Conservation (phyloP, 2,113 vertebrate genomes). For the Coreoperca whiteheadi region DNA sequence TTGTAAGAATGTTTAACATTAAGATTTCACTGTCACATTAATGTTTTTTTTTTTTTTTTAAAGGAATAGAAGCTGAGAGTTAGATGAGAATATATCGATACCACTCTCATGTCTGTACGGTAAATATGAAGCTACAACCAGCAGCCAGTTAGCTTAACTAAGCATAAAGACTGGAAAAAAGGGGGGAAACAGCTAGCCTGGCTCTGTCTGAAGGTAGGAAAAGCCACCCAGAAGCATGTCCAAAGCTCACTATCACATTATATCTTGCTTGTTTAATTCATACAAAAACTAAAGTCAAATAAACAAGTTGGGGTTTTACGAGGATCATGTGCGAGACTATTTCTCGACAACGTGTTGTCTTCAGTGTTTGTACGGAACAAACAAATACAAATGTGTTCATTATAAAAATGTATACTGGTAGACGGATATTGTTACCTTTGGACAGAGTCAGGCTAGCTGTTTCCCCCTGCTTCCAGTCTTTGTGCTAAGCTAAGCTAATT, state of each 20-base stretch:
- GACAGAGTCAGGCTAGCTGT: not conserved
- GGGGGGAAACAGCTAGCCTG: no score
- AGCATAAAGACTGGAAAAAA: not conserved
- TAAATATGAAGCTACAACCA: not conserved
- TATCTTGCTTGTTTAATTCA: no score
- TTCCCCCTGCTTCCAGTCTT: not conserved
- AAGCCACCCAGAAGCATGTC: no score
- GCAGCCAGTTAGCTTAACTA: not conserved
- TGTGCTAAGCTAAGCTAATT: not conserved
- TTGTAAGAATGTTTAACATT: slow-evolving; percentile 11
- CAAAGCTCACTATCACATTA: no score
- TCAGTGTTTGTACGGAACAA: not conserved
- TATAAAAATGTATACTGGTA: no score
- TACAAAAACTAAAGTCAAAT: no score
- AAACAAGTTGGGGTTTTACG: not conserved
- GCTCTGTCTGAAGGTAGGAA: no score
- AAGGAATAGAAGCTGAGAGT: not conserved
- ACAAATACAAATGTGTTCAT: not conserved
- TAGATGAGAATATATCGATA: not conserved
- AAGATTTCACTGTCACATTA: not conserved
- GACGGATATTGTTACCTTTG: not conserved
- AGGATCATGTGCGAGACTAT: not conserved
- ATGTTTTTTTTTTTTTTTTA: not conserved
- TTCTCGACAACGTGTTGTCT: not conserved
- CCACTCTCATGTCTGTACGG: not conserved